These are phyloP conservation scores for Phengaris arion DNA, from an alignment of 2,888 invertebrate species.

Conservation along the genomic window DNA sequence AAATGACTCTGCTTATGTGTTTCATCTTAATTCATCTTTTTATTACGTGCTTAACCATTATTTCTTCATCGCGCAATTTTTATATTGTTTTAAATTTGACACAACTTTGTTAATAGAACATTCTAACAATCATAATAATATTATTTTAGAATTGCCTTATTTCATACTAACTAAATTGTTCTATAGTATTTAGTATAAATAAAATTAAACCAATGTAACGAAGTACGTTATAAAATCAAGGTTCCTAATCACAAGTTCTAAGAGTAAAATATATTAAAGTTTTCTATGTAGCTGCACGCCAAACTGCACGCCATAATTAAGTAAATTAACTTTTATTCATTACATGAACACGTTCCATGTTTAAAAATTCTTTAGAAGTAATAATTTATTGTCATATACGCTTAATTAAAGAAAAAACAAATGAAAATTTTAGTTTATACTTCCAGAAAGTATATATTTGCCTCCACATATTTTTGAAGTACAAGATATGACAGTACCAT, in stretches of 20 bases:
- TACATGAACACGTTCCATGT: no score
- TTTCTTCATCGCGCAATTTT: no score
- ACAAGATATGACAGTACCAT: not conserved
- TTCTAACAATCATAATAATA: not conserved
- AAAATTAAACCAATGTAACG: not conserved
- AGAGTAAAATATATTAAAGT: not conserved
- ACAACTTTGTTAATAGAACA: not conserved
- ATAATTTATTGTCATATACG: no score
- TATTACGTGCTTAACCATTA: not conserved
- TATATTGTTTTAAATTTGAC: no score
- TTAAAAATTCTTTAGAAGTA: no score
- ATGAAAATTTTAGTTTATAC: no score
- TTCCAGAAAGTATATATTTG: not conserved
- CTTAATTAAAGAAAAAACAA: no score
- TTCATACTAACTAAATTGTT: not conserved
- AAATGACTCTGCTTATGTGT: no score
- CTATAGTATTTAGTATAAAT: not conserved
- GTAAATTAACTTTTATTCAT: not conserved
- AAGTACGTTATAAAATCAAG: not conserved
- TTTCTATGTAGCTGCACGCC: not conserved
- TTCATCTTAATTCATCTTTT: no score
- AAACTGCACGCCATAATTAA: not conserved
- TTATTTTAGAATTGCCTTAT: not conserved
- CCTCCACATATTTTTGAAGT: not conserved
- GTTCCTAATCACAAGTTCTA: constrained; percentile 5